Percentiles rank a stretch among this genome's conserved stretches.
phyloP scores from a whole-genome alignment of 2,797 vertebrate genomes.

The Eutrigla gurnardus region DNA sequence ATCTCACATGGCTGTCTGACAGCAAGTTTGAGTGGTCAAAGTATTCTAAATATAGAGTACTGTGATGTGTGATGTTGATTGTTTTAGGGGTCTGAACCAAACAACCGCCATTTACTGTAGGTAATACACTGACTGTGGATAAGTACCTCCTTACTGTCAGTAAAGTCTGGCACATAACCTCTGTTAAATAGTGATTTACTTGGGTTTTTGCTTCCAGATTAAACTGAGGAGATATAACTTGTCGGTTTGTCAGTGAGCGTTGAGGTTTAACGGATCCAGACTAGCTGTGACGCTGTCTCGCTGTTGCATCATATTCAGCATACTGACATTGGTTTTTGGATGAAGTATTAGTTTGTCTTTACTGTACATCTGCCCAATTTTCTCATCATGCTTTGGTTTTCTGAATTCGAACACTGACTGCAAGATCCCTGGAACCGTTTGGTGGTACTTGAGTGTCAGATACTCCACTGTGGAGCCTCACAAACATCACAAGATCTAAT shows the following conservation, averaged over 20 bases:
- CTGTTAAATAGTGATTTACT: too few relatives aligned
- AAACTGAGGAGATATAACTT: not conserved
- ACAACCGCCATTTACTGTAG: not conserved
- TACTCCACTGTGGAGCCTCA: slow-evolving; percentile 30
- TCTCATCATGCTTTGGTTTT: not conserved
- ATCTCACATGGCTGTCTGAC: not conserved
- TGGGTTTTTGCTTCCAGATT: too few relatives aligned
- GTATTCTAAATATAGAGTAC: not conserved
- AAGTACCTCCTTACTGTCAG: not conserved
- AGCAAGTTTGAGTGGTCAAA: not conserved
- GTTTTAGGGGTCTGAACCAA: not conserved
- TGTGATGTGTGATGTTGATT: not conserved
- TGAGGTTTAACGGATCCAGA: too few relatives aligned
- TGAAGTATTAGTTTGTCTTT: not conserved
- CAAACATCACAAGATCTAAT: slow-evolving; percentile 62
- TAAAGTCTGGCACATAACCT: too few relatives aligned
- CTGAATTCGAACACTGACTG: not conserved
- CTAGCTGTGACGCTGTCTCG: too few relatives aligned
- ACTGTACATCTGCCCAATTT: not conserved
- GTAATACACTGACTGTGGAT: not conserved
- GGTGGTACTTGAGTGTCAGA: slow-evolving; percentile 10
- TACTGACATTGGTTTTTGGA: not conserved
- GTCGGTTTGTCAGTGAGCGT: too few relatives aligned
- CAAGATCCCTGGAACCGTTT: not conserved
- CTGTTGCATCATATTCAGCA: not conserved